Conservation (phyloP, 2,888 invertebrate species). For the Nipponacmea schrenckii region DNA sequence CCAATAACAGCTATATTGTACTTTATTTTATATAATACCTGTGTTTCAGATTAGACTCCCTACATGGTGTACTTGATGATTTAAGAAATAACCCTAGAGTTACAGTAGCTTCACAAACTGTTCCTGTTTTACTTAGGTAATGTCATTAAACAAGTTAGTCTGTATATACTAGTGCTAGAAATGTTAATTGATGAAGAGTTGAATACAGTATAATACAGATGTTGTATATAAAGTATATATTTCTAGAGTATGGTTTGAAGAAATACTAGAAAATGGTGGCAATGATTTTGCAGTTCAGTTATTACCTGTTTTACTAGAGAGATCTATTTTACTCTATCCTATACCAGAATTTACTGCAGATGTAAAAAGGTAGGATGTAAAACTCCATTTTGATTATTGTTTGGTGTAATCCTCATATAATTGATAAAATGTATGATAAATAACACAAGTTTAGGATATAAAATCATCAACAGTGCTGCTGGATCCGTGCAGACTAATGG, state of each 20-base stretch:
- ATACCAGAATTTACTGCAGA: constrained; percentile 53
- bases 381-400: neutral
- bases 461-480: too few relatives aligned
- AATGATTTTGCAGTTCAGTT: constrained; percentile 47
- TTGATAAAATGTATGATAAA: too few relatives aligned
- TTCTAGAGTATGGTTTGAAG: constrained; percentile 58
- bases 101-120: constrained; percentile 54
- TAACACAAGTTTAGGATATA: too few relatives aligned
- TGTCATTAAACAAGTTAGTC: neutral
- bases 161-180: too few relatives aligned
- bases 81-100: constrained; percentile 51
- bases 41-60: constrained; percentile 46
- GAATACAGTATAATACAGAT: too few relatives aligned
- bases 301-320: constrained; percentile 58
- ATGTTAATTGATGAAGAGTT: too few relatives aligned
- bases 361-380: constrained; percentile 42
- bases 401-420: too few relatives aligned
- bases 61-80: constrained; percentile 53
- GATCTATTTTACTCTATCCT: constrained; percentile 52
- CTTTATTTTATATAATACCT: too few relatives aligned
- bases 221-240: too few relatives aligned
- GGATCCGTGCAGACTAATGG: too few relatives aligned
- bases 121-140: constrained; percentile 57
- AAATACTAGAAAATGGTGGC: constrained; percentile 50
- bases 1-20: too few relatives aligned